phyloP scores from a whole-genome alignment of 2,797 vertebrate species.

The Trichosurus vulpecula region DNA sequence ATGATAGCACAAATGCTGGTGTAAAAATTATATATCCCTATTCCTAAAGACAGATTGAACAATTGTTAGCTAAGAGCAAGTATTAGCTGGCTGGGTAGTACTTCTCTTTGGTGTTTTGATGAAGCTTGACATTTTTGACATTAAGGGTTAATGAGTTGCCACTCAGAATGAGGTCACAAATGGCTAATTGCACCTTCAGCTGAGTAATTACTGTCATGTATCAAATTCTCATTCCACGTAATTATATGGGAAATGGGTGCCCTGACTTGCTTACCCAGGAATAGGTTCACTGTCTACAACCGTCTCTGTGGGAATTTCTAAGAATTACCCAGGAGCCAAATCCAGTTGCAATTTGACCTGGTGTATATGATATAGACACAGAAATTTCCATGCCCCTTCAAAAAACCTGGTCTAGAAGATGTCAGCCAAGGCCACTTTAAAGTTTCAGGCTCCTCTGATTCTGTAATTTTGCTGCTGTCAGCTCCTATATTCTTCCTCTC shows the following conservation, averaged over 20 bases:
- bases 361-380: constrained; percentile 63
- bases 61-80: constrained; percentile 77
- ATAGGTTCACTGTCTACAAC: constrained; percentile 71
- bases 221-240: constrained; percentile 81
- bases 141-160: constrained; percentile 81
- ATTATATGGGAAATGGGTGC: constrained; percentile 80
- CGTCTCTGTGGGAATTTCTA: constrained; percentile 76
- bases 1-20: constrained; percentile 60
- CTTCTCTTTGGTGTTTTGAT: constrained; percentile 78
- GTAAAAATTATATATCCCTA: constrained; percentile 75
- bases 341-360: constrained; percentile 73
- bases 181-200: constrained; percentile 81
- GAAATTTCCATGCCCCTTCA: constrained; percentile 54
- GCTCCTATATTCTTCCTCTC: constrained; percentile 57
- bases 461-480: constrained; percentile 70
- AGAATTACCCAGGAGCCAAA: constrained; percentile 70
- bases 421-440: constrained; percentile 61
- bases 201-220: constrained; percentile 82
- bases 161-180: constrained; percentile 81
- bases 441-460: constrained; percentile 66
- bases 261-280: constrained; percentile 74
- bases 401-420: constrained; percentile 54
- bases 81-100: constrained; percentile 75
- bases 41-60: constrained; percentile 74
- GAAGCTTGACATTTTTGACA: constrained; percentile 81